A percentile compares a stretch with the other conserved stretches of the same genome.
These are phyloP conservation scores for Caenorhabditis sulstoni DNA, from an alignment of 2,888 invertebrate genomes.

Conservation along the genomic window DNA sequence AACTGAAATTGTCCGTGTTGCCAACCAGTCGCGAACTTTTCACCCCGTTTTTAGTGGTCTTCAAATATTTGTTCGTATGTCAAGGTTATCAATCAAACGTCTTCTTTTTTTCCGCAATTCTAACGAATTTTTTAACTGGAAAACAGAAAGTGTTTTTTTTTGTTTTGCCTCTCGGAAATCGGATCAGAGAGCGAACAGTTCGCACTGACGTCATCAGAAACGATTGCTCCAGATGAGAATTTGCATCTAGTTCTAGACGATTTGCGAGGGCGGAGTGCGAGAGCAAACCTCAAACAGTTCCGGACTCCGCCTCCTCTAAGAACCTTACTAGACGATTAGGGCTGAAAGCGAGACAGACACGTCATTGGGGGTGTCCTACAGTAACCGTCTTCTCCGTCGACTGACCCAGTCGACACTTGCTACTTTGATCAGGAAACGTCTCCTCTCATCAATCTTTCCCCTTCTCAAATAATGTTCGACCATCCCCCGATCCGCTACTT, in stretches of 20 bases:
- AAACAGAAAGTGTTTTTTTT: background rate
- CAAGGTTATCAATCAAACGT: constrained; percentile 32
- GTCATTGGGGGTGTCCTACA: constrained; percentile 16
- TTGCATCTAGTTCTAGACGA: no score
- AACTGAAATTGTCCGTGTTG: constrained; percentile 21
- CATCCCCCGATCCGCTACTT: background rate
- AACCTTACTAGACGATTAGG: constrained; percentile 38
- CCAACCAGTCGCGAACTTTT: constrained; percentile 37
- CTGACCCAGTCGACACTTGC: constrained; percentile 31
- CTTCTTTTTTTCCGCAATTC: no score
- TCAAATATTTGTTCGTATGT: constrained; percentile 47
- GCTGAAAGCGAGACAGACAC: constrained; percentile 21
- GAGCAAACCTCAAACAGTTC: constrained; percentile 40
- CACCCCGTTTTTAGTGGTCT: constrained; percentile 34
- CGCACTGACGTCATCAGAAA: constrained; percentile 8
- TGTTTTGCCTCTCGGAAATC: constrained; percentile 9
- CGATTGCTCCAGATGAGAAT: constrained; percentile 21
- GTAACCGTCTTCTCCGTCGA: constrained; percentile 13
- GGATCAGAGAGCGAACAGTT: constrained; percentile 43
- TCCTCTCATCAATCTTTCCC: background rate
- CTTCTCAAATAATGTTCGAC: constrained; percentile 13
- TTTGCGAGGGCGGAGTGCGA: no score
- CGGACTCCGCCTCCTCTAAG: constrained; percentile 27
- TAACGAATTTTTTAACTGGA: background rate
- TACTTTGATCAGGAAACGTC: constrained; percentile 33